A percentile compares a stretch with the other conserved stretches of the same genome.
phyloP scores from a whole-genome alignment of 2,888 invertebrate species.

The Dryomyza anilis region DNA sequence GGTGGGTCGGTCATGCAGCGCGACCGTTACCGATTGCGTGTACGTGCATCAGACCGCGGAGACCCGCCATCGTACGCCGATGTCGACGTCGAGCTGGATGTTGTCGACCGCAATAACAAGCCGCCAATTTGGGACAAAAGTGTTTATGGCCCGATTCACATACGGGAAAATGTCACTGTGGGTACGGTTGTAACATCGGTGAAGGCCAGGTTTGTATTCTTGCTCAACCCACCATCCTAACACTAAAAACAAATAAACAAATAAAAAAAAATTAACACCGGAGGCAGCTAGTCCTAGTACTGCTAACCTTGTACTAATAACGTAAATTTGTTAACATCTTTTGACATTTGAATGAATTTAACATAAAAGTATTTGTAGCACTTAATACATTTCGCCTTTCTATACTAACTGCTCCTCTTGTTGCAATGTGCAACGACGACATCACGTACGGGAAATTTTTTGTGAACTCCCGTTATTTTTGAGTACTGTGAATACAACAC shows the following conservation, averaged over 20 bases:
- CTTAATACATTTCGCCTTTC: conserved; percentile 3
- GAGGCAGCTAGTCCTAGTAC: conserved; percentile 3
- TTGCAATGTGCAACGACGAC: background rate
- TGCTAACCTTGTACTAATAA: background rate
- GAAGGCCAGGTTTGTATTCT: conserved; percentile 94
- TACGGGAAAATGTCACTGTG: conserved; percentile 98
- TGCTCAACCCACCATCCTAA: conserved; percentile 9
- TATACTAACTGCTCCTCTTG: background rate
- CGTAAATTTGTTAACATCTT: no score
- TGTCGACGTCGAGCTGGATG: conserved; percentile 97
- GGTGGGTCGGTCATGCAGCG: conserved; percentile 71
- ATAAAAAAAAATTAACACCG: background rate
- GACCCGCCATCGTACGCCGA: conserved; percentile 89
- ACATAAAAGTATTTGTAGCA: conserved; percentile 7
- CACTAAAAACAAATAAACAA: conserved; percentile 6
- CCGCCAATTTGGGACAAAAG: conserved; percentile 95
- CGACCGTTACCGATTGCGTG: conserved; percentile 95
- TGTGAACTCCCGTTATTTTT: conserved; percentile 15
- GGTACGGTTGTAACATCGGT: conserved; percentile 98
- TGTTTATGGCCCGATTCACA: conserved; percentile 96
- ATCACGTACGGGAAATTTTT: conserved; percentile 24
- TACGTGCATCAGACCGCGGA: conserved; percentile 96
- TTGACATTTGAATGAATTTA: conserved; percentile 13
- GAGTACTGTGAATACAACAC: background rate
- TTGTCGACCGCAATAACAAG: conserved; percentile 98